Evolutionary conservation across 2,888 invertebrate genomes (phyloP).

Genomic region (Ecliptopera silaceata): DNA sequence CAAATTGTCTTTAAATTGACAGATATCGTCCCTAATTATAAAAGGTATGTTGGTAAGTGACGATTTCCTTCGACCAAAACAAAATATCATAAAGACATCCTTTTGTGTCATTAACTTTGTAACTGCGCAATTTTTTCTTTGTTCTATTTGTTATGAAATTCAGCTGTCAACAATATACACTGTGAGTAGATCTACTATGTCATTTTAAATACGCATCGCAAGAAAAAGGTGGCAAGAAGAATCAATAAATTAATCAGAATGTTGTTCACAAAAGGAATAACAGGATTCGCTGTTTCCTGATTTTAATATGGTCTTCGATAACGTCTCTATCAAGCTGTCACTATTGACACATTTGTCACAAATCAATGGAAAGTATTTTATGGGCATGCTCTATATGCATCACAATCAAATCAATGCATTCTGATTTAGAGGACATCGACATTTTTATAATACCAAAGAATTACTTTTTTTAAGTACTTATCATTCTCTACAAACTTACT

Average conservation of each 20-base stretch:
- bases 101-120: not conserved
- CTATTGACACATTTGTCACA: no score
- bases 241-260: not conserved
- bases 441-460: not conserved
- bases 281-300: not conserved
- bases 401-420: not conserved
- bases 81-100: constrained; percentile 21
- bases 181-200: not conserved
- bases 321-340: not conserved
- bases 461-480: no score
- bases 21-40: constrained; percentile 42
- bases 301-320: not conserved
- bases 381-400: not conserved
- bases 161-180: constrained; percentile 3
- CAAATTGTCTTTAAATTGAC: constrained; percentile 50
- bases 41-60: constrained; percentile 26
- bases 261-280: not conserved
- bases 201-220: not conserved
- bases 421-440: not conserved
- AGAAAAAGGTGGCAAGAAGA: not conserved
- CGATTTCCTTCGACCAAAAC: constrained; percentile 23
- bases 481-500: no score
- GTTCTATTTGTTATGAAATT: constrained; percentile 12
- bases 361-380: constrained; percentile 8
- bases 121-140: constrained; percentile 12